Evolutionary conservation across 53 echinoderm and acorn worm genomes (phyloP).

Genomic region (Zoroaster sp.): DNA sequence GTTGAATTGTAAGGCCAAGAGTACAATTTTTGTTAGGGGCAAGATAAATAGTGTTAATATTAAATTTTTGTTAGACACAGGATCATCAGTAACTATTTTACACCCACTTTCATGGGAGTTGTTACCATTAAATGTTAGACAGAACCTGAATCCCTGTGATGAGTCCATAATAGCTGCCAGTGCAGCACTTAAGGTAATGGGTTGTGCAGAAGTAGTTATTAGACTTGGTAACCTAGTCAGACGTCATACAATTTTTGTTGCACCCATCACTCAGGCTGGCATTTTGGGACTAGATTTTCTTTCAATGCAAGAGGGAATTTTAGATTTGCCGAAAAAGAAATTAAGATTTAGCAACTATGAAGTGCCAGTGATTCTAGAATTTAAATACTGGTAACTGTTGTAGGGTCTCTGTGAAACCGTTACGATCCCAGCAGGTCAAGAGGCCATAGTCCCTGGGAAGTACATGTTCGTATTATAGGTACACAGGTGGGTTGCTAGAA

Average conservation of each 20-base stretch:
- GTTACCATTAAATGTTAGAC: not conserved
- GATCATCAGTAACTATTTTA: slow-evolving; percentile 35
- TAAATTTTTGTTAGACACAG: slow-evolving; percentile 26
- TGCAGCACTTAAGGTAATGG: not conserved
- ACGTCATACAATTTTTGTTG: slow-evolving; percentile 24
- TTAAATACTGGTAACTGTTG: not conserved
- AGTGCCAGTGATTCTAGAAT: not conserved
- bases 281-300: slow-evolving; percentile 42
- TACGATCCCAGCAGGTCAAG: slow-evolving; percentile 20
- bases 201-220: slow-evolving; percentile 10
- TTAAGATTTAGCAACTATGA: not conserved
- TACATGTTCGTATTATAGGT: not conserved
- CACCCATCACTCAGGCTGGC: slow-evolving; percentile 24
- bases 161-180: slow-evolving; percentile 16
- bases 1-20: not conserved
- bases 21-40: slow-evolving; percentile 1
- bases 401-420: slow-evolving; percentile 17
- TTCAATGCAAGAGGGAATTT: not conserved
- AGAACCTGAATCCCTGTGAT: not conserved
- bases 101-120: slow-evolving; percentile 22
- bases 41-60: not conserved
- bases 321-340: slow-evolving; percentile 1
- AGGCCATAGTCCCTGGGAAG: slow-evolving; percentile 15
- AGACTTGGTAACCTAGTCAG: slow-evolving; percentile 5
- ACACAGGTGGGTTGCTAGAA: not conserved